Evolutionary conservation across 2,113 vertebrate genomes (phyloP), one percentile per base, ranked within the genome.

Genomic region (Prietella phreatophila): DNA sequence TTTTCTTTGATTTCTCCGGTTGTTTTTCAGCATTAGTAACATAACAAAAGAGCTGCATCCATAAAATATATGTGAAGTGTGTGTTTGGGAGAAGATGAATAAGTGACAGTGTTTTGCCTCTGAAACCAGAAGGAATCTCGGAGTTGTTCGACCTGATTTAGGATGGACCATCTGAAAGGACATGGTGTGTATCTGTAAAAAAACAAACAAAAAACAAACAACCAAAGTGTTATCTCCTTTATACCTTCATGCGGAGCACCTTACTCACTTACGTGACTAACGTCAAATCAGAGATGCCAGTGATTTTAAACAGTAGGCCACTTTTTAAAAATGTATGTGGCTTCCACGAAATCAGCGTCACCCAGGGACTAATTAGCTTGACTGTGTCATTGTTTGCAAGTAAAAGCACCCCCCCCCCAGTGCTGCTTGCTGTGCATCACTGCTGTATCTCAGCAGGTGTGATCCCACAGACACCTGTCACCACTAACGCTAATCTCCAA

Each of bases 361-460:
- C 92, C 89, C 88, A 85, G 33, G 91, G 93, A 85, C 91, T 94
- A 93, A 95, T 95, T 94, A 95, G 53, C 20, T 36, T 5, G 55
- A 86, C 81, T 83, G 78, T 89, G 85, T 87, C 87, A 80, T 86
- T 87, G 90, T 91, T 90, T 88, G 90, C 15, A 71, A 84, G 90
- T 89, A 83, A 87, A 87, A 91, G 85, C n/a, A 83, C 87, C 87
- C 81, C 83, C 47, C 85, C 82, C 76, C 88, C 50, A 78, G 87
- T 4, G 88, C 82, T 80, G 88, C 86, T 86, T 50, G 15, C 53
- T 22, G 65, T 76, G 82, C 85, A 82, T 67, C 84, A 67, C 86
- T 71, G 79, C 75, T 79, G 82, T 86, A 82, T 27, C 85, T 82
- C 86, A 65, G 85, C 84, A 89, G 88, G 88, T 85, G 87, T 90